phyloP scores from a whole-genome alignment of 1,140 invertebrate genomes.

The Aleiodes sp. region DNA sequence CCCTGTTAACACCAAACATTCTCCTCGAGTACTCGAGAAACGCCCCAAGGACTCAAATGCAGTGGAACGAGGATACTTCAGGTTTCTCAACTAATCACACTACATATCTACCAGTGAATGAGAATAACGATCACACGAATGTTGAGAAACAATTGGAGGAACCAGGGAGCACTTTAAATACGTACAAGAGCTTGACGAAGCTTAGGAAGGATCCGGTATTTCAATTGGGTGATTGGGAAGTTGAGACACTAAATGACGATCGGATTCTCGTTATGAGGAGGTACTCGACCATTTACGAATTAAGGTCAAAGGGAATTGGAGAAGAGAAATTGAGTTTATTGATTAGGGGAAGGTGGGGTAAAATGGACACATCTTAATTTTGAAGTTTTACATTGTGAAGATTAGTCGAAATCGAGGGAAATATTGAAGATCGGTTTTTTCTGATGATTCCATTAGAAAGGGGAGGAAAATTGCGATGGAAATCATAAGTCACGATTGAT shows the following conservation, averaged over 20 bases:
- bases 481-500: no score
- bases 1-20: constrained; percentile 62
- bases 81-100: constrained; percentile 71
- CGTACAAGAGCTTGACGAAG: constrained; percentile 62
- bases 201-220: constrained; percentile 62
- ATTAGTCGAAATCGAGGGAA: no score
- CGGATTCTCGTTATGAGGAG: constrained; percentile 62
- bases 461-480: no score
- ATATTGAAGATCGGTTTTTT: no score
- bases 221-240: constrained; percentile 54
- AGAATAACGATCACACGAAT: constrained; percentile 67
- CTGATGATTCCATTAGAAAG: no score
- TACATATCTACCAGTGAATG: constrained; percentile 76
- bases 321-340: no score
- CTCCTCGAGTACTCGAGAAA: constrained; percentile 65
- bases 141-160: constrained; percentile 61
- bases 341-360: no score
- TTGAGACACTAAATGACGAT: constrained; percentile 55
- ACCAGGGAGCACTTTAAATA: constrained; percentile 63
- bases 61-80: constrained; percentile 72
- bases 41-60: constrained; percentile 74
- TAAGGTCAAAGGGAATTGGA: no score
- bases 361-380: no score
- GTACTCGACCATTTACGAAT: no score
- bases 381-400: no score